These are phyloP conservation scores for Ceyx margarethae DNA, from an alignment of 2,113 vertebrate genomes.

Conservation along the genomic window DNA sequence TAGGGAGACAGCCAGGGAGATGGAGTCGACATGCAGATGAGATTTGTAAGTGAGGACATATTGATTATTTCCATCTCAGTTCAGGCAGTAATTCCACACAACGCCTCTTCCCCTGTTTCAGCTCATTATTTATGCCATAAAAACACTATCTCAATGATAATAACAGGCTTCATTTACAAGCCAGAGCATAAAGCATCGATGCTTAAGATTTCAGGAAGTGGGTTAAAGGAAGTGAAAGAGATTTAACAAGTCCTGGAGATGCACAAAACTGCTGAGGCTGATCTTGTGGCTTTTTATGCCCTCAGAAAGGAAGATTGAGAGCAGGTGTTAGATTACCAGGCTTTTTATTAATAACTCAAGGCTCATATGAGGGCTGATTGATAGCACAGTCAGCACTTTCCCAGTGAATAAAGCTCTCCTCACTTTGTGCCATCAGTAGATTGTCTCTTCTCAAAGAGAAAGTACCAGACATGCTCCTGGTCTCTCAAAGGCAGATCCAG, in stretches of 20 bases:
- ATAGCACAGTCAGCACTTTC: conserved; percentile 52
- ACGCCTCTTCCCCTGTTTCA: conserved; percentile 73
- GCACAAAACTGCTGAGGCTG: conserved; percentile 66
- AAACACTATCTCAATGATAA: conserved; percentile 81
- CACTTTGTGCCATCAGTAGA: not conserved
- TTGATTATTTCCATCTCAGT: conserved; percentile 81
- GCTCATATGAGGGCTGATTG: conserved; percentile 44
- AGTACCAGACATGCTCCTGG: not conserved
- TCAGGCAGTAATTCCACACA: conserved; percentile 79
- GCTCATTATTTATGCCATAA: conserved; percentile 83
- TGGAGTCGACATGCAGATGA: conserved; percentile 82
- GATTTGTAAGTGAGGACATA: conserved; percentile 82
- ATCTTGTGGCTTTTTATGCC: conserved; percentile 66
- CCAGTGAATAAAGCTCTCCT: conserved; percentile 9
- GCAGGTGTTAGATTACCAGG: conserved; percentile 39
- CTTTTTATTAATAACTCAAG: conserved; percentile 66
- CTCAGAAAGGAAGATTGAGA: conserved; percentile 52
- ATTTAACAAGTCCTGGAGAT: conserved; percentile 74
- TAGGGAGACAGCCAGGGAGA: conserved; percentile 73
- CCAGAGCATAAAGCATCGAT: conserved; percentile 73
- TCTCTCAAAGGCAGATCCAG: not conserved
- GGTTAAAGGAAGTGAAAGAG: conserved; percentile 62
- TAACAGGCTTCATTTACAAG: conserved; percentile 81
- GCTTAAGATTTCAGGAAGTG: conserved; percentile 73
- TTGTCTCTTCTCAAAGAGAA: not conserved